phyloP scores from a whole-genome alignment of 2,797 vertebrate genomes.

The Gymnothorax javanicus region DNA sequence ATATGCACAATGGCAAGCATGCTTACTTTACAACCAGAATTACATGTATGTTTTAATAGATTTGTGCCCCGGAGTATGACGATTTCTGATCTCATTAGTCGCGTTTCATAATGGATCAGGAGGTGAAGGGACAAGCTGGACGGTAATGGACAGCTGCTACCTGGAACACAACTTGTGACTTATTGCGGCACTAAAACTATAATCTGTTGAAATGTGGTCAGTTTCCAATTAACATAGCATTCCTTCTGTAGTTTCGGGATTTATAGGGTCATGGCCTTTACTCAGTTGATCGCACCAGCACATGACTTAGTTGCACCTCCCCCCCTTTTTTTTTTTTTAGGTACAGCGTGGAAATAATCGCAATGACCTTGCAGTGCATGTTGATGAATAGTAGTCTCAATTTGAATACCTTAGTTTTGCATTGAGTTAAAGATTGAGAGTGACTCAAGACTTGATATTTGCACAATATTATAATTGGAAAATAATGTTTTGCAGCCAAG shows the following conservation, averaged over 20 bases:
- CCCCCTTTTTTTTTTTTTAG: too few species aligned
- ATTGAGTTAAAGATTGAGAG: too few species aligned
- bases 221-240: neutral
- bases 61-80: constrained; percentile 38
- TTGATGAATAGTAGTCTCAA: too few species aligned
- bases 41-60: constrained; percentile 58
- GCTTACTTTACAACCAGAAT: constrained; percentile 51
- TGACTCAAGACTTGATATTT: too few species aligned
- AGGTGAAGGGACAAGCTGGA: constrained; percentile 5
- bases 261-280: too few species aligned
- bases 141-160: neutral
- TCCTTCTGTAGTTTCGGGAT: neutral
- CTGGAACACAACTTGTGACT: constrained; percentile 9
- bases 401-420: too few species aligned
- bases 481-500: too few species aligned
- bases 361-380: too few species aligned
- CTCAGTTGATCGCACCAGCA: too few species aligned
- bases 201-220: neutral
- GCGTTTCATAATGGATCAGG: constrained; percentile 28
- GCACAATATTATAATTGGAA: too few species aligned
- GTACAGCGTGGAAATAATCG: too few species aligned
- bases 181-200: neutral
- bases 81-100: constrained; percentile 38
- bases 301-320: too few species aligned
- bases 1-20: constrained; percentile 35